Evolutionary conservation across 2,113 vertebrate species (phyloP), one percentile per base, ranked within the genome.

Genomic region (Apodemus sylvaticus): DNA sequence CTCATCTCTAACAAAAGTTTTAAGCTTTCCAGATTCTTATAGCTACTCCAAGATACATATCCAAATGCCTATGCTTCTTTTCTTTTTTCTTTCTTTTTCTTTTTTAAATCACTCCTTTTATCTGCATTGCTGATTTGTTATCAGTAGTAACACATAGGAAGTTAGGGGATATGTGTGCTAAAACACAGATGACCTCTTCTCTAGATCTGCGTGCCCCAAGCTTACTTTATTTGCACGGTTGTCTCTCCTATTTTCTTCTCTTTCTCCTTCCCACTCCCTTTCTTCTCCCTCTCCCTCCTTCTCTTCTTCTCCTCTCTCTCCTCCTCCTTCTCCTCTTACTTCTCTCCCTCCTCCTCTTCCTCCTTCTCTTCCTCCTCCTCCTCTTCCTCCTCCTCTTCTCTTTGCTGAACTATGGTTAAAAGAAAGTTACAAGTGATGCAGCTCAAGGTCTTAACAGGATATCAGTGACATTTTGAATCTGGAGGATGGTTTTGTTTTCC

Each of bases 1-100:
- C 93, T 96, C 64, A 68, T 95, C 89, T 97, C 92, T 91, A 86
- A 77, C 36, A 91, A 95, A 92, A 90, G 92, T 97, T 94, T 85
- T 94, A 78, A 66, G 16, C 86, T 96, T 95, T 74, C 71, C 94
- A 95, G 58, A 55, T 97, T 91, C 90, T 70, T 73, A 0, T 94
- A 66, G 92, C 64, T 93, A 87, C 90, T 92, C 51, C 42, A 36
- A 89, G 86, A 60, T 96, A 45, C 73, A 51, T 92, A 70, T 94
- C 86, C 94, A 97, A 76, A 91, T 70, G 70, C 58, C 51, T 94
- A 73, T 95, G 42, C 42, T 73, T 86, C 74, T n/a, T n/a, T n/a
- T n/a, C n/a, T n/a, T n/a, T n/a, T n/a, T n/a, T n/a, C n/a, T n/a
- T n/a, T n/a, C n/a, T n/a, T n/a, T n/a, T n/a, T n/a, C n/a, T n/a